These are phyloP conservation scores for Chrysodeixis includens DNA, from an alignment of 2,888 invertebrate genomes.

Conservation along the genomic window DNA sequence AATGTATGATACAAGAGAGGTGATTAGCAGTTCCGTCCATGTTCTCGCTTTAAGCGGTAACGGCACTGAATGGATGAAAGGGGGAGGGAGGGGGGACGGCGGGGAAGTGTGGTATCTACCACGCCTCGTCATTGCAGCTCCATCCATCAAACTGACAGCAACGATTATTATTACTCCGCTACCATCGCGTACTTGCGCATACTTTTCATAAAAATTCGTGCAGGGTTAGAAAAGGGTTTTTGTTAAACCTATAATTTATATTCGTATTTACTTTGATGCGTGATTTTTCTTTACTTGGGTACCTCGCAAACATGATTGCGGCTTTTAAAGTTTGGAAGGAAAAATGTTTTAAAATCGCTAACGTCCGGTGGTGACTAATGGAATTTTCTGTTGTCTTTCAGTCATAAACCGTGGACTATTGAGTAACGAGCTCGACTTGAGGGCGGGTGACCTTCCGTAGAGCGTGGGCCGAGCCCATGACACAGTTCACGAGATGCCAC, in stretches of 20 bases:
- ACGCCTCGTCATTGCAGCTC: slow-evolving; percentile 76
- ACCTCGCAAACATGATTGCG: slow-evolving; percentile 16
- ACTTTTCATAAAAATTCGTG: slow-evolving; percentile 71
- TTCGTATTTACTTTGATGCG: slow-evolving; percentile 44
- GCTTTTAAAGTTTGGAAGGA: neutral
- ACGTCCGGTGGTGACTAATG: slow-evolving; percentile 50
- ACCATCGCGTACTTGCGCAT: slow-evolving; percentile 68
- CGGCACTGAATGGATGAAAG: slow-evolving; percentile 59
- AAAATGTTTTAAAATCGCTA: slow-evolving; percentile 18
- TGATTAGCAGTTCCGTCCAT: slow-evolving; percentile 58
- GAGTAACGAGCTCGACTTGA: slow-evolving; percentile 73
- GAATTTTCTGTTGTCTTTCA: slow-evolving; percentile 59
- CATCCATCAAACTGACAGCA: slow-evolving; percentile 84
- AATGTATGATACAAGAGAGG: slow-evolving; percentile 49
- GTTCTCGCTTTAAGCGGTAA: slow-evolving; percentile 59
- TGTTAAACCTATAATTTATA: slow-evolving; percentile 62
- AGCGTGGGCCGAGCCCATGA: slow-evolving; percentile 87
- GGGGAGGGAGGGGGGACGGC: slow-evolving; percentile 37
- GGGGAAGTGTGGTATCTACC: slow-evolving; percentile 66
- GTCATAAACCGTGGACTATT: slow-evolving; percentile 69
- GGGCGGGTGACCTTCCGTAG: slow-evolving; percentile 83
- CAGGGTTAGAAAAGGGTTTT: slow-evolving; percentile 66
- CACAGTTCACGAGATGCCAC: slow-evolving; percentile 83
- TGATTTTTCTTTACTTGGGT: slow-evolving; percentile 28
- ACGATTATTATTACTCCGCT: slow-evolving; percentile 79